A percentile compares a stretch with the other conserved stretches of the same genome.
phyloP scores from a whole-genome alignment of 2,113 vertebrate species.

The Eulacestoma nigropectus region DNA sequence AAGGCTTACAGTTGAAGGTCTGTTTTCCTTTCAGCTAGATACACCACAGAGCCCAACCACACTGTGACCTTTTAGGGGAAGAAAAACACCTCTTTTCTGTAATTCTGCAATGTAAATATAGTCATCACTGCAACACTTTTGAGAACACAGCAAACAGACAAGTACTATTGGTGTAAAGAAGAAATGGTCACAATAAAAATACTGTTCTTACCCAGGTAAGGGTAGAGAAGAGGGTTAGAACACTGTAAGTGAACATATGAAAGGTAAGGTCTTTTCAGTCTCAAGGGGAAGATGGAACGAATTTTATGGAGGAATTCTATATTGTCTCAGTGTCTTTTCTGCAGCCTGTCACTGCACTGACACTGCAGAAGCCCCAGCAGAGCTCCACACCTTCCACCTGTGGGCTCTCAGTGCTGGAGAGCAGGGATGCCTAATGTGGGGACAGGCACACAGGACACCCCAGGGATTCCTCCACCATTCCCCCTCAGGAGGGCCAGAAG shows the following conservation, averaged over 20 bases:
- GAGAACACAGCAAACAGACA: conserved; percentile 63
- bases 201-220: conserved; percentile 38
- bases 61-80: conserved; percentile 64
- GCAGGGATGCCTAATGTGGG: background rate
- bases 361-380: background rate
- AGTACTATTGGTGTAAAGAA: conserved; percentile 38
- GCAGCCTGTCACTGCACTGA: background rate
- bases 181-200: conserved; percentile 45
- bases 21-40: conserved; percentile 58
- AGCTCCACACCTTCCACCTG: background rate
- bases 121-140: conserved; percentile 57
- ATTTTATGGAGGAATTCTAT: background rate
- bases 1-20: conserved; percentile 53
- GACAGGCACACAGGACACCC: conserved; percentile 27
- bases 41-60: conserved; percentile 61
- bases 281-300: background rate
- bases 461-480: conserved; percentile 22
- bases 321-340: background rate
- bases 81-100: conserved; percentile 64
- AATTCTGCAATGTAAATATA: conserved; percentile 66
- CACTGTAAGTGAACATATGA: background rate
- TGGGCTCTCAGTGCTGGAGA: background rate
- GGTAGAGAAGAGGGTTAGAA: conserved; percentile 35
- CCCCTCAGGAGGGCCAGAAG: conserved; percentile 35
- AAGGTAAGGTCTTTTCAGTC: background rate